Conservation (phyloP, 2,888 invertebrate genomes). For the Noctua janthe region DNA sequence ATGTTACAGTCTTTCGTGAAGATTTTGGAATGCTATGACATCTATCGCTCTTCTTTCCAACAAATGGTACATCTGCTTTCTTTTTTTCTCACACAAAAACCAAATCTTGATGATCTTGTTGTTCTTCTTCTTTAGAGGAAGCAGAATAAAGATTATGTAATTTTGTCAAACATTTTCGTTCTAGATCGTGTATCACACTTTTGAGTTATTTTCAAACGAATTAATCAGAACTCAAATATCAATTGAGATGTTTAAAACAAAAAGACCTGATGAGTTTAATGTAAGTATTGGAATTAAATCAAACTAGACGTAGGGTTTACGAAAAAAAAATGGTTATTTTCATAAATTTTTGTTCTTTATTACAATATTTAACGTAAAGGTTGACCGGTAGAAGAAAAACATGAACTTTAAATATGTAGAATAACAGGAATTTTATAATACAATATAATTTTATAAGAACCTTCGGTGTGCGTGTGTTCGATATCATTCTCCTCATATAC, state of each 20-base stretch:
- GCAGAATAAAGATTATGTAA: neutral
- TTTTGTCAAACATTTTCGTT: neutral
- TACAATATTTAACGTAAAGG: too few relatives aligned
- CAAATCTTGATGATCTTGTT: too few relatives aligned
- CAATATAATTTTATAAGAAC: too few relatives aligned
- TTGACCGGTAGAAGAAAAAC: too few relatives aligned
- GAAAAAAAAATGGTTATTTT: too few relatives aligned
- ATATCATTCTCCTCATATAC: too few relatives aligned
- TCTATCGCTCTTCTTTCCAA: neutral
- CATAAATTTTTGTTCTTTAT: too few relatives aligned
- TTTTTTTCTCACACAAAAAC: neutral
- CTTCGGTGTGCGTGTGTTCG: too few relatives aligned
- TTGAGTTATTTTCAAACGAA: neutral
- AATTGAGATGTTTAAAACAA: neutral
- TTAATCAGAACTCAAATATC: neutral
- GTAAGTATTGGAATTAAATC: neutral
- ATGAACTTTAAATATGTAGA: too few relatives aligned
- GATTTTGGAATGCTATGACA: constrained; percentile 33
- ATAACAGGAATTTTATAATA: too few relatives aligned
- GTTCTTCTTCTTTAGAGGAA: too few relatives aligned
- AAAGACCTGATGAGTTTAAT: neutral
- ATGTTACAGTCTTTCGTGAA: constrained; percentile 22
- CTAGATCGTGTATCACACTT: neutral
- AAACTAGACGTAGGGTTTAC: neutral
- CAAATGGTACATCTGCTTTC: constrained; percentile 3